A percentile compares a stretch with the other conserved stretches of the same genome.
Evolutionary conservation across 2,888 invertebrate species (phyloP).

Genomic region (Notocelia uddmanniana): DNA sequence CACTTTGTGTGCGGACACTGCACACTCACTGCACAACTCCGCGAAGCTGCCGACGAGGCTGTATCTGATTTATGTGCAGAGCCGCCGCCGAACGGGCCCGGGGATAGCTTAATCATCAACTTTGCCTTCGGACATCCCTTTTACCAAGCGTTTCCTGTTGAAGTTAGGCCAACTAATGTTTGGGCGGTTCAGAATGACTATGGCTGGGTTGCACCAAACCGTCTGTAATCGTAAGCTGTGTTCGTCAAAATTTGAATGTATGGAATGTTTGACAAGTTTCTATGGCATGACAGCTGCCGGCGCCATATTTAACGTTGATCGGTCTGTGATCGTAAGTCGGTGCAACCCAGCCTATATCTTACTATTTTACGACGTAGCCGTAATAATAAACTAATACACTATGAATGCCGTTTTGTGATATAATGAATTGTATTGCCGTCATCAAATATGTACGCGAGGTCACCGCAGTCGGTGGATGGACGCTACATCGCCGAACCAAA

Average conservation of each 20-base stretch:
- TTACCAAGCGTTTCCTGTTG: background rate
- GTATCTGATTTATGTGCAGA: slow-evolving; percentile 48
- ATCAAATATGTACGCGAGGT: slow-evolving; percentile 3
- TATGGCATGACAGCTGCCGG: too few species aligned
- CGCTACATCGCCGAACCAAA: background rate
- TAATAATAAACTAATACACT: background rate
- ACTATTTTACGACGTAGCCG: background rate
- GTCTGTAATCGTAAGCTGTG: too few species aligned
- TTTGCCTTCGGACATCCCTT: background rate
- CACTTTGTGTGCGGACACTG: background rate
- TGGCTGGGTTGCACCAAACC: too few species aligned
- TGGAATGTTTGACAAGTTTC: too few species aligned
- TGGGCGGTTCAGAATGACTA: slow-evolving; percentile 1
- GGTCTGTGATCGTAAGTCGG: too few species aligned
- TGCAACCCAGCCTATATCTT: too few species aligned
- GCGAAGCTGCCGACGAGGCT: slow-evolving; percentile 37
- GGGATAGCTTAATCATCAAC: background rate
- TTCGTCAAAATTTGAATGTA: too few species aligned
- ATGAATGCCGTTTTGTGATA: background rate
- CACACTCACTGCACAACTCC: slow-evolving; percentile 39
- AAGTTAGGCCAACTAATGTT: background rate
- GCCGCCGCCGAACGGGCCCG: background rate
- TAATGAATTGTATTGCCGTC: background rate
- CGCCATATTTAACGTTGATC: too few species aligned
- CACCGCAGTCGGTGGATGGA: background rate